Percentiles rank a stretch among this genome's conserved stretches.
phyloP scores from a whole-genome alignment of 2,888 invertebrate species.

The Hypena proboscidalis region DNA sequence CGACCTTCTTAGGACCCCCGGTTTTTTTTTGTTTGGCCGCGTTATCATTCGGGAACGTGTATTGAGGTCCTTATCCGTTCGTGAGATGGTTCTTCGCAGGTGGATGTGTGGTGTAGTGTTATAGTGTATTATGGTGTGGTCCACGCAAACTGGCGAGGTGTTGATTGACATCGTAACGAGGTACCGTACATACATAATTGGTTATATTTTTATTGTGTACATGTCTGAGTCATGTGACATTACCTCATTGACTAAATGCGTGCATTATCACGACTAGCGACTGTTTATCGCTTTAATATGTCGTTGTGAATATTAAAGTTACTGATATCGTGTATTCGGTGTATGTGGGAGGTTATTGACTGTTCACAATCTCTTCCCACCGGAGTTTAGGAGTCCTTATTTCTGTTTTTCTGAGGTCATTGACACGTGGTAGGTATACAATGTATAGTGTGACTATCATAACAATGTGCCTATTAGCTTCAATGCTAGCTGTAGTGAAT shows the following conservation, averaged over 20 bases:
- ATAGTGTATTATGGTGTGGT: conserved; percentile 83
- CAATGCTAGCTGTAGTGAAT: too few species aligned
- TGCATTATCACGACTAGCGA: conserved; percentile 45
- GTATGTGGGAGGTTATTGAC: conserved; percentile 40
- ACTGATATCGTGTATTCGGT: conserved; percentile 33
- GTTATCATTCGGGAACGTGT: conserved; percentile 82
- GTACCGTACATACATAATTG: conserved; percentile 57
- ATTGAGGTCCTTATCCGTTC: conserved; percentile 75
- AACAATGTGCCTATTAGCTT: too few species aligned
- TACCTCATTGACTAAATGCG: conserved; percentile 46
- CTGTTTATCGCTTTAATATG: conserved; percentile 34
- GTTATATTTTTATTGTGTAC: conserved; percentile 44
- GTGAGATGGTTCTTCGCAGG: conserved; percentile 78
- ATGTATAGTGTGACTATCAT: too few species aligned
- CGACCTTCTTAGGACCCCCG: conserved; percentile 84
- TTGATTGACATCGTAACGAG: conserved; percentile 81
- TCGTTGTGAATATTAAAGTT: conserved; percentile 40
- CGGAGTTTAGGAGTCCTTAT: conserved; percentile 17
- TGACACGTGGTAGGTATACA: conserved; percentile 28
- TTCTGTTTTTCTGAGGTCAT: conserved; percentile 33
- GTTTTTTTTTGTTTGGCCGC: conserved; percentile 82
- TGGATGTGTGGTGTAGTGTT: conserved; percentile 72
- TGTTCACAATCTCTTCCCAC: conserved; percentile 27
- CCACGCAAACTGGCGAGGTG: conserved; percentile 79
- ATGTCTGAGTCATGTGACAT: conserved; percentile 53